Evolutionary conservation across 2,888 invertebrate species (phyloP).

Genomic region (Pseudococcus longispinus): DNA sequence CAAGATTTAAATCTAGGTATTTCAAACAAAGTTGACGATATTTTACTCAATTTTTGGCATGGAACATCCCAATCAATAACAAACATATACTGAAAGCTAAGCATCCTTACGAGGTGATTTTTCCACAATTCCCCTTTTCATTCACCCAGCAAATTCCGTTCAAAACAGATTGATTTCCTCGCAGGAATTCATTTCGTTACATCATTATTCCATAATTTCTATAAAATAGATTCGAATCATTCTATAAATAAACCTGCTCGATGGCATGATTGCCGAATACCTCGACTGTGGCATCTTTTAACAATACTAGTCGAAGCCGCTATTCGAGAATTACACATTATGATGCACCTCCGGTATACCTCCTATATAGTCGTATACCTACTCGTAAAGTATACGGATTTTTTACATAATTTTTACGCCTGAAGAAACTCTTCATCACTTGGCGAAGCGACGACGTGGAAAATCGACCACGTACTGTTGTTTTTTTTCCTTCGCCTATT

Average conservation of each 20-base stretch:
- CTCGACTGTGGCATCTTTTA: neutral
- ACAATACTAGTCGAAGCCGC: neutral
- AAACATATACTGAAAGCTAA: no score
- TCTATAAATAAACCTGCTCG: neutral
- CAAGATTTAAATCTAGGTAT: no score
- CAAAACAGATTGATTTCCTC: neutral
- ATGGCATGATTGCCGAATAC: neutral
- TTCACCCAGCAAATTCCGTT: neutral
- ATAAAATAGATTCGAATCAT: neutral
- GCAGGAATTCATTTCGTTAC: neutral
- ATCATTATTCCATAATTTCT: neutral
- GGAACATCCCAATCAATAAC: no score
- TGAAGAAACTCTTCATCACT: neutral
- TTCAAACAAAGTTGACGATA: no score
- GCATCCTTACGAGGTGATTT: no score
- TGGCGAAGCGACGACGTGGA: slow-evolving; percentile 26
- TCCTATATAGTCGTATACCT: neutral
- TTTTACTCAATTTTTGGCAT: no score
- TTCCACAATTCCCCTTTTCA: no score
- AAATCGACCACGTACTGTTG: slow-evolving; percentile 18
- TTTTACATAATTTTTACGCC: slow-evolving; percentile 34
- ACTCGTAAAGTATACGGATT: neutral
- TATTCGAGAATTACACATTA: neutral
- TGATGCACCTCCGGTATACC: neutral
- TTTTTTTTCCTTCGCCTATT: neutral